Percentiles rank a stretch among this genome's conserved stretches.
These are phyloP conservation scores for Psittacula echo DNA, from an alignment of 2,797 vertebrate genomes.

Conservation along the genomic window DNA sequence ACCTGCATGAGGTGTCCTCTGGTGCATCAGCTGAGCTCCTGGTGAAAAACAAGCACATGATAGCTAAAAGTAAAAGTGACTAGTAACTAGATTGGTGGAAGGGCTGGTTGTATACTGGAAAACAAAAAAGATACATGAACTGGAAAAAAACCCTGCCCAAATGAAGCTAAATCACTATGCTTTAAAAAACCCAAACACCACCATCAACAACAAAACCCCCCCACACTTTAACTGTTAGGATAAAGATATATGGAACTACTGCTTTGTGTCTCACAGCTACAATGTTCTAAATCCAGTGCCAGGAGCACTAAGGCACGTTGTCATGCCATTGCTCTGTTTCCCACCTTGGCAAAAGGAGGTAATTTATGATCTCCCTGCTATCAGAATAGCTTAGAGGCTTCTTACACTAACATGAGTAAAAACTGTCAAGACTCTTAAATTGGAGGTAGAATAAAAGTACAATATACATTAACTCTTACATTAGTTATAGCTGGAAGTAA, in stretches of 20 bases:
- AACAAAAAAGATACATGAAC: neutral
- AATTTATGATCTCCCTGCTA: neutral
- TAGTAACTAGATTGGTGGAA: neutral
- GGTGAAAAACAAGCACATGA: neutral
- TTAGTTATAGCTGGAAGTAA: neutral
- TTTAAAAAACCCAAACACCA: neutral
- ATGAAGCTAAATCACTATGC: neutral
- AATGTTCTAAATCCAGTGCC: neutral
- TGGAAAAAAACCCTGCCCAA: neutral
- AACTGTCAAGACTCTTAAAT: neutral
- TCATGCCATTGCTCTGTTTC: neutral
- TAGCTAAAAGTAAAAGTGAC: neutral
- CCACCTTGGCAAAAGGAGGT: neutral
- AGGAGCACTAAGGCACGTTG: neutral
- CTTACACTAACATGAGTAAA: neutral
- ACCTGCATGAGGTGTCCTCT: rapidly evolving
- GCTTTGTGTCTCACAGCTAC: neutral
- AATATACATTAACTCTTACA: neutral
- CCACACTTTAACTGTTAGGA: neutral
- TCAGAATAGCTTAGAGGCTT: neutral
- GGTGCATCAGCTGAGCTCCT: neutral
- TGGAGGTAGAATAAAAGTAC: neutral
- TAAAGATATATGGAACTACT: neutral
- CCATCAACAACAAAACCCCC: too few species aligned
- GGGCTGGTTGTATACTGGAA: neutral